Conservation (phyloP, 2,113 vertebrate genomes). For the rat (Rattus norvegicus) region DNA sequence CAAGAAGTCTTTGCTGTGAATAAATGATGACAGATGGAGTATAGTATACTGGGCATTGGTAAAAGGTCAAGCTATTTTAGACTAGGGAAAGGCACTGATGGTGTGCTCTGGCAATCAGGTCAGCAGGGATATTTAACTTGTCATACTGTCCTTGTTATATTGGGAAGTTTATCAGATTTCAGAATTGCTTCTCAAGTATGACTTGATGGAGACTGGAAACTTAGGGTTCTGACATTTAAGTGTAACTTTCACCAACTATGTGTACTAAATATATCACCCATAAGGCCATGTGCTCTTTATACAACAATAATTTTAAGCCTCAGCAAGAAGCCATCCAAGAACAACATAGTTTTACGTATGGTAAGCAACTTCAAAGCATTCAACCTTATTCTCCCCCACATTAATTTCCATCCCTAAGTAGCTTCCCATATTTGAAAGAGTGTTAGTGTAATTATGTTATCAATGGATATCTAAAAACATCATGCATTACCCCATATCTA, state of each 20-base stretch:
- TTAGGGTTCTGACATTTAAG: not conserved
- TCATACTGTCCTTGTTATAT: not conserved
- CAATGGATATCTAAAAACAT: constrained; percentile 10
- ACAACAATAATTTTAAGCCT: constrained; percentile 27
- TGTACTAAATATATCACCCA: not conserved
- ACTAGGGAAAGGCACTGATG: not conserved
- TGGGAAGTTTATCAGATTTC: constrained; percentile 22
- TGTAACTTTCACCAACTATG: not conserved
- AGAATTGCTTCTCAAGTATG: not conserved
- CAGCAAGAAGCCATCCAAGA: not conserved
- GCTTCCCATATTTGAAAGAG: not conserved
- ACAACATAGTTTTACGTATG: not conserved
- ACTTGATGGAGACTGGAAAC: not conserved
- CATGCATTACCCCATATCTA: not conserved
- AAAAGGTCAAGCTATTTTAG: constrained; percentile 17
- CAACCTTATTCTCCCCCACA: not conserved
- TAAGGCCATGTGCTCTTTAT: not conserved
- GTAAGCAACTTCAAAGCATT: not conserved
- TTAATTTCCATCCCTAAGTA: not conserved
- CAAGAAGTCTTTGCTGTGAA: constrained; percentile 47
- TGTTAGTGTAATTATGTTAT: not conserved
- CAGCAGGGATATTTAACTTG: constrained; percentile 21
- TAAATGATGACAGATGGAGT: not conserved
- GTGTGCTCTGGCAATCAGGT: not conserved
- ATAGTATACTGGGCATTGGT: constrained; percentile 5